Conservation (phyloP, 2,113 vertebrate genomes). For the Alces alces region DNA sequence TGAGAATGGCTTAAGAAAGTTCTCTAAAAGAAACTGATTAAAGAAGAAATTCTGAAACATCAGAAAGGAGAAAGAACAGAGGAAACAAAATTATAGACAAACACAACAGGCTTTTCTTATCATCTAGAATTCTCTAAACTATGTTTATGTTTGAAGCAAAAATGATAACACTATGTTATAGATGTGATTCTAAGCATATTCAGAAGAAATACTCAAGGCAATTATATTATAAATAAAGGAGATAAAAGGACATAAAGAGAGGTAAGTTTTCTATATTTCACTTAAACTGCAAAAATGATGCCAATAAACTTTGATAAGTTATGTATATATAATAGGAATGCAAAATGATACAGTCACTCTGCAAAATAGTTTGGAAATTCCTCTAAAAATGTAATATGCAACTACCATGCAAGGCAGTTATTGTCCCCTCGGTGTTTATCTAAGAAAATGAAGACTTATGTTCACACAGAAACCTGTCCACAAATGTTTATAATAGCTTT, state of each 20-base stretch:
- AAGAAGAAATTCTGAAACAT: neutral
- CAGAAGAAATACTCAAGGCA: neutral
- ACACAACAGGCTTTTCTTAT: neutral
- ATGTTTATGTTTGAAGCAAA: neutral
- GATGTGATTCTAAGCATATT: neutral
- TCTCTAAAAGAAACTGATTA: neutral
- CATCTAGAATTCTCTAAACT: neutral
- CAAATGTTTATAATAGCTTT: neutral
- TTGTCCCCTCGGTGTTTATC: neutral
- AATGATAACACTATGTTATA: neutral
- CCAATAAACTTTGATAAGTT: neutral
- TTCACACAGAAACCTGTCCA: neutral
- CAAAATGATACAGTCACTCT: neutral
- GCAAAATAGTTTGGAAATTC: neutral
- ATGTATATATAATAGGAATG: neutral
- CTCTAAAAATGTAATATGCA: neutral
- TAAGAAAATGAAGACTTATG: slow-evolving; percentile 9
- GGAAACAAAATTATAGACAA: neutral
- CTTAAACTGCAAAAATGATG: neutral
- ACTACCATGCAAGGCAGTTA: neutral
- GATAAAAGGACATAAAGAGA: neutral
- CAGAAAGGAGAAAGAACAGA: neutral
- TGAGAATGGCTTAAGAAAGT: neutral
- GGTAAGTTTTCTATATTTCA: neutral
- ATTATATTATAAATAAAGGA: neutral